phyloP scores from a whole-genome alignment of 1,140 invertebrate species.

The Nebria ingens region DNA sequence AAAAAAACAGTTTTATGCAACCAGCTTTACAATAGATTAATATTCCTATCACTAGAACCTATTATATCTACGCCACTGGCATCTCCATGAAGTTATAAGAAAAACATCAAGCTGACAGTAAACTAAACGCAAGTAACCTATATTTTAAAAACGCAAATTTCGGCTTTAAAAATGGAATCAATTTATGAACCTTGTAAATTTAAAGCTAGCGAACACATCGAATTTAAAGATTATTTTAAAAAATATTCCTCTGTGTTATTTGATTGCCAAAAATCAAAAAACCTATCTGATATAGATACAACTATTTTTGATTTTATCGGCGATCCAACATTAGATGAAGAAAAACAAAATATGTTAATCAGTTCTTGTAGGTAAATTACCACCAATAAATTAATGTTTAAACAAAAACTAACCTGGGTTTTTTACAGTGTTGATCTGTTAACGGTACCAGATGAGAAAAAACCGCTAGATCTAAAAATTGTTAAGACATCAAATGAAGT shows the following conservation, averaged over 20 bases:
- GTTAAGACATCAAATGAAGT: constrained; percentile 2
- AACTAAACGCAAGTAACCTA: neutral
- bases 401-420: constrained; percentile 3
- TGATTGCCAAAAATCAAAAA: neutral
- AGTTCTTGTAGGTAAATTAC: constrained; percentile 18
- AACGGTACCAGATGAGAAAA: constrained; percentile 14
- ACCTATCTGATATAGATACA: neutral
- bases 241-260: constrained; percentile 10
- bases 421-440: constrained; percentile 18
- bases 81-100: neutral
- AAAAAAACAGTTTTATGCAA: neutral
- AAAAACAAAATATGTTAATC: constrained; percentile 17
- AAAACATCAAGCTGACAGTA: neutral
- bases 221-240: constrained; percentile 20
- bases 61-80: neutral
- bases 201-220: constrained; percentile 14
- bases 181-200: constrained; percentile 19
- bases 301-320: neutral
- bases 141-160: too few species aligned
- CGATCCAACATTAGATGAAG: constrained; percentile 7
- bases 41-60: too few species aligned
- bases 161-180: constrained; percentile 21
- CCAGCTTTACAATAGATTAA: too few species aligned
- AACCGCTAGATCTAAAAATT: constrained; percentile 11
- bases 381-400: neutral